phyloP scores from a whole-genome alignment of 2,797 vertebrate genomes.

The Diceros bicornis region DNA sequence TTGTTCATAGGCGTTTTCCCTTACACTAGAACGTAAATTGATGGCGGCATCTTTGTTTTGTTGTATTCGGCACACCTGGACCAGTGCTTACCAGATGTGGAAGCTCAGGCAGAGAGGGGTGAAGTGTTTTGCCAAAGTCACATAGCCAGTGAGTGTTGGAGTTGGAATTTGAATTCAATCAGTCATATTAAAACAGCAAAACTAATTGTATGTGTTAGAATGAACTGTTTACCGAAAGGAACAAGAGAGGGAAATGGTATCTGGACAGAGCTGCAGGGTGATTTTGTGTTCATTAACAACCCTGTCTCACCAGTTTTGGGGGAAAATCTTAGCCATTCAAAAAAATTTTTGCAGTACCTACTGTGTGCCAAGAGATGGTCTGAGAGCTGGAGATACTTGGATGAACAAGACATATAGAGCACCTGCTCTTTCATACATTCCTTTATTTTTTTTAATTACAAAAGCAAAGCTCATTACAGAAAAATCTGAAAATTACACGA shows the following conservation, averaged over 20 bases:
- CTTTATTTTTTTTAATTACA: constrained; percentile 54
- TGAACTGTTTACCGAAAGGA: constrained; percentile 32
- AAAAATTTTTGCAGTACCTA: constrained; percentile 27
- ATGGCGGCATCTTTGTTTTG: not conserved
- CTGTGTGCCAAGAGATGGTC: constrained; percentile 20
- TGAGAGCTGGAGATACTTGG: constrained; percentile 18
- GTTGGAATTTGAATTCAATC: constrained; percentile 57
- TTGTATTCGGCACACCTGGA: not conserved
- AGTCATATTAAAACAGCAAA: not conserved
- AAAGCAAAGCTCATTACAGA: constrained; percentile 56
- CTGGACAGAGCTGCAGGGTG: not conserved
- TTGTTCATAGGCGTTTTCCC: not conserved
- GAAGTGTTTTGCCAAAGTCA: constrained; percentile 43
- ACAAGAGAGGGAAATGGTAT: not conserved
- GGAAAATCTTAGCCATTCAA: not conserved
- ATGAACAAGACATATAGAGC: constrained; percentile 6
- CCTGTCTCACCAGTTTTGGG: not conserved
- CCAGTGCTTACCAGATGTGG: not conserved
- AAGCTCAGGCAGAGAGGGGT: not conserved
- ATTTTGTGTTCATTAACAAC: constrained; percentile 29
- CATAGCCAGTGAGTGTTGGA: constrained; percentile 20
- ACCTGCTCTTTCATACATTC: constrained; percentile 28
- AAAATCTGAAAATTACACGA: constrained; percentile 60
- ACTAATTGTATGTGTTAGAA: constrained; percentile 22
- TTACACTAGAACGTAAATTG: not conserved